Evolutionary conservation across 2,888 invertebrate species (phyloP).

Genomic region (Teinopalpus imperialis): DNA sequence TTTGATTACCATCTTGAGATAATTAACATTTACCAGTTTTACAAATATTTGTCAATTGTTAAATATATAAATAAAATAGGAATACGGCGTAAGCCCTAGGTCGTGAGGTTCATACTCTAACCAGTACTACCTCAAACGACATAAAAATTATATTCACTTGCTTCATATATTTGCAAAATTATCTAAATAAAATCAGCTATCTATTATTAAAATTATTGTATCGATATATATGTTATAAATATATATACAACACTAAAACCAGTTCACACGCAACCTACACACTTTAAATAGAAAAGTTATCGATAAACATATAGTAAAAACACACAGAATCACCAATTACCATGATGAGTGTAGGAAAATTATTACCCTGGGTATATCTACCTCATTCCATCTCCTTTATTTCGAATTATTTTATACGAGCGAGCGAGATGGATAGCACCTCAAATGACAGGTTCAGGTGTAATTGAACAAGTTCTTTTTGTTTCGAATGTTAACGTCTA

Average conservation of each 20-base stretch:
- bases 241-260: constrained; percentile 39
- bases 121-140: too few species aligned
- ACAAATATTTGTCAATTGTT: too few species aligned
- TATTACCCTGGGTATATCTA: constrained; percentile 41
- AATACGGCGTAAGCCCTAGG: too few species aligned
- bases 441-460: constrained; percentile 44
- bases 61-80: too few species aligned
- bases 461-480: constrained; percentile 39
- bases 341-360: constrained; percentile 51
- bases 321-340: constrained; percentile 49
- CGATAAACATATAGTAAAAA: constrained; percentile 51
- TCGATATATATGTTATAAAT: too few species aligned
- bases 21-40: too few species aligned
- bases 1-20: too few species aligned
- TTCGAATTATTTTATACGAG: constrained; percentile 28
- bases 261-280: constrained; percentile 34
- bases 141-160: too few species aligned
- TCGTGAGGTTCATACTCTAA: too few species aligned
- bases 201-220: too few species aligned
- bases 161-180: too few species aligned
- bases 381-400: constrained; percentile 40
- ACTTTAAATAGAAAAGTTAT: constrained; percentile 46
- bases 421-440: constrained; percentile 23
- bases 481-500: constrained; percentile 36
- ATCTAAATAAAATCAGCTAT: too few species aligned